Conservation (phyloP, 2,888 invertebrate species). For the Apamea crenata region DNA sequence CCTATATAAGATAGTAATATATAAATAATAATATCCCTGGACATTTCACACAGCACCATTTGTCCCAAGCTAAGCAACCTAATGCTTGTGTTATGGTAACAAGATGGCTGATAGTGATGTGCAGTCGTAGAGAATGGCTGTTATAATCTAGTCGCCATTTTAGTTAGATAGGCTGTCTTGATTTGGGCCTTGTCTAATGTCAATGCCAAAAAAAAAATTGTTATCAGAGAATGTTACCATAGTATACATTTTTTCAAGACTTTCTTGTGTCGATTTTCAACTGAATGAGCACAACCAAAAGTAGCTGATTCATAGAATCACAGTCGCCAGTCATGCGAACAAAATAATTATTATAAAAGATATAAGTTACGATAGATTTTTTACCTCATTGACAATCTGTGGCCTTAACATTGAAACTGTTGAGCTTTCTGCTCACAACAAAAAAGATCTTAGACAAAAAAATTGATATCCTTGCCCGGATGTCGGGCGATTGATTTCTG, state of each 20-base stretch:
- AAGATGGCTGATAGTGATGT: too few species aligned
- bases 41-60: too few species aligned
- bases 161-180: neutral
- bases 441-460: slow-evolving; percentile 36
- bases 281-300: slow-evolving; percentile 37
- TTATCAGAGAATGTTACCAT: neutral
- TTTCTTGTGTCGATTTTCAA: slow-evolving; percentile 22
- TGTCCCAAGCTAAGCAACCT: too few species aligned
- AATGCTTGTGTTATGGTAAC: too few species aligned
- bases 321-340: slow-evolving; percentile 50
- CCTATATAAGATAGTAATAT: too few species aligned
- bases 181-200: neutral
- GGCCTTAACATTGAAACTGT: slow-evolving; percentile 50
- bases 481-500: slow-evolving; percentile 26
- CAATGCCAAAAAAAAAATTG: neutral
- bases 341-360: slow-evolving; percentile 45
- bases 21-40: too few species aligned
- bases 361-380: slow-evolving; percentile 41
- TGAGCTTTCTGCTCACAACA: slow-evolving; percentile 15
- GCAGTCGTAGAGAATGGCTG: neutral
- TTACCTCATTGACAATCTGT: slow-evolving; percentile 42
- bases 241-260: neutral
- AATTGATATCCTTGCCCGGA: slow-evolving; percentile 43
- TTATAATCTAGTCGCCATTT: neutral
- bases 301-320: slow-evolving; percentile 39